Evolutionary conservation across 1,140 invertebrate species (phyloP).

Genomic region (Samia ricini): DNA sequence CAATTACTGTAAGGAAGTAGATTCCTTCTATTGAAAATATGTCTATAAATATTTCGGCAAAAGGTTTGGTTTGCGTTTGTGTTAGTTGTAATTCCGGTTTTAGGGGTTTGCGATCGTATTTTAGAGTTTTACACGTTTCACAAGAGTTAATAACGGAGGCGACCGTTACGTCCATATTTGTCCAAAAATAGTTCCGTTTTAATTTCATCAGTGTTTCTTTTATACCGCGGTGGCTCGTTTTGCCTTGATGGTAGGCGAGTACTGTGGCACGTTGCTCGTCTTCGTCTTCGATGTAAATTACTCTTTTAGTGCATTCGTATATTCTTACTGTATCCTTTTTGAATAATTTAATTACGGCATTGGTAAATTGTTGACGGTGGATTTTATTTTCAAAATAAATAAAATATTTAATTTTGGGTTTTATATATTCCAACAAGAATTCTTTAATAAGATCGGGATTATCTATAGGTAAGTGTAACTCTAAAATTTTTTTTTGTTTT

Average conservation of each 20-base stretch:
- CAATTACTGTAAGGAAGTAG: too few relatives aligned
- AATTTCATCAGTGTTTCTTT: constrained; percentile 27
- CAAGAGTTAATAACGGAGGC: too few relatives aligned
- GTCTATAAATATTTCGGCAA: too few relatives aligned
- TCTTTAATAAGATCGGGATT: constrained; percentile 7
- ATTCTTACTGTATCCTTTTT: constrained; percentile 25
- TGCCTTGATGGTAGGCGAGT: constrained; percentile 36
- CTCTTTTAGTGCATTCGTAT: constrained; percentile 31
- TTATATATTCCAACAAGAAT: constrained; percentile 8
- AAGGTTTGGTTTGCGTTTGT: too few relatives aligned
- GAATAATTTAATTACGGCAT: constrained; percentile 20
- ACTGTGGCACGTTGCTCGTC: constrained; percentile 28
- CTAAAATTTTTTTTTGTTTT: constrained; percentile 22
- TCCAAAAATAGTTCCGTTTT: too few relatives aligned
- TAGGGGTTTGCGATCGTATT: constrained; percentile 34
- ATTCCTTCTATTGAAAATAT: too few relatives aligned
- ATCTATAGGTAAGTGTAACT: constrained; percentile 14
- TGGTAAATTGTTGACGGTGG: constrained; percentile 14
- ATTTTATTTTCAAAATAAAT: constrained; percentile 22
- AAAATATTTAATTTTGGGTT: too few relatives aligned
- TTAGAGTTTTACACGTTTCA: constrained; percentile 32
- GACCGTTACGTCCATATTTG: too few relatives aligned
- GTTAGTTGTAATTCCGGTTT: too few relatives aligned
- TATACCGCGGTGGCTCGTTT: constrained; percentile 37
- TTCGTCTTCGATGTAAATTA: constrained; percentile 25